phyloP scores from a whole-genome alignment of 2,113 vertebrate species.

The Pterocles gutturalis region DNA sequence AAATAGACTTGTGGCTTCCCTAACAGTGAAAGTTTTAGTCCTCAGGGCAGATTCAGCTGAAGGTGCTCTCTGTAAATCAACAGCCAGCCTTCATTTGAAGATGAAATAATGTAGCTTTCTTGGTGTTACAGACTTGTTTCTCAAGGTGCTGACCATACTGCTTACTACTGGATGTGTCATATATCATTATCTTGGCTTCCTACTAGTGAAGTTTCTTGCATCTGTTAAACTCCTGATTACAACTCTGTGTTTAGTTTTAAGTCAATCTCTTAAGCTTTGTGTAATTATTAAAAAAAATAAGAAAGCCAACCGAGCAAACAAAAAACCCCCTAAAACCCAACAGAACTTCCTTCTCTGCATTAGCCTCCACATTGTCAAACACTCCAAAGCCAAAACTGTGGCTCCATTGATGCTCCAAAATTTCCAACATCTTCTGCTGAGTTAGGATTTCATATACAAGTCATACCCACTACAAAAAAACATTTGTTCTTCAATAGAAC shows the following conservation, averaged over 20 bases:
- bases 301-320: neutral
- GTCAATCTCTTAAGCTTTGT: neutral
- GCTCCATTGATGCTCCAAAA: neutral
- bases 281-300: neutral
- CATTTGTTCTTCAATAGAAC: neutral
- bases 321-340: neutral
- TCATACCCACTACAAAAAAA: neutral
- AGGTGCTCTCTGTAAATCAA: neutral
- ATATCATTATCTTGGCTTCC: neutral
- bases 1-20: neutral
- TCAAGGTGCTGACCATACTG: neutral
- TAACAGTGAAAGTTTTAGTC: neutral
- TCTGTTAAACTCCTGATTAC: neutral
- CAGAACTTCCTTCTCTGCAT: neutral
- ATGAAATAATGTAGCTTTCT: neutral
- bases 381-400: neutral
- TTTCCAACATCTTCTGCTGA: neutral
- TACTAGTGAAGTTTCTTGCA: neutral
- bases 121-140: neutral
- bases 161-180: neutral
- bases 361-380: neutral
- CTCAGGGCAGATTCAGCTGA: neutral
- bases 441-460: neutral
- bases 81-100: neutral
- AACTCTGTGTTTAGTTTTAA: neutral